phyloP scores from a whole-genome alignment of 2,113 vertebrate genomes.

The Mugil cephalus region DNA sequence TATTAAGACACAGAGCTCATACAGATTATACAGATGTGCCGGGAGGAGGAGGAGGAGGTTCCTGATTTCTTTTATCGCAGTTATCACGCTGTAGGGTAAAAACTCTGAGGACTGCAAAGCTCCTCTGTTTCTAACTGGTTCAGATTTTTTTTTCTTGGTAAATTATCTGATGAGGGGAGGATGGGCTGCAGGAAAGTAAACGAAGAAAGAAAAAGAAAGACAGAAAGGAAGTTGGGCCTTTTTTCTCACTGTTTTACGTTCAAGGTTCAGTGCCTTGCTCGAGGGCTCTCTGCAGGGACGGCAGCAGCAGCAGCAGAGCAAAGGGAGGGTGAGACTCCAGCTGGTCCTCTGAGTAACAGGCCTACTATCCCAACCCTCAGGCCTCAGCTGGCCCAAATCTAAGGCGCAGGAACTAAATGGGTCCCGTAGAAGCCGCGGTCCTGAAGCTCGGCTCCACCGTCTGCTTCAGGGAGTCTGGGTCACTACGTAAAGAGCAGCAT shows the following conservation, averaged over 20 bases:
- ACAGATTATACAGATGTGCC: constrained; percentile 15
- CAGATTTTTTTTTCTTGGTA: background rate
- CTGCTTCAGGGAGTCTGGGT: constrained; percentile 12
- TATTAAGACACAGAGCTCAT: background rate
- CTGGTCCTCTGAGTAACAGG: constrained; percentile 9
- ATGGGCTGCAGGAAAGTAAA: too few relatives aligned
- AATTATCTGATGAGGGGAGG: background rate
- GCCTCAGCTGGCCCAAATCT: constrained; percentile 30
- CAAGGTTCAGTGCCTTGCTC: constrained; percentile 5
- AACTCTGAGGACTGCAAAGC: background rate
- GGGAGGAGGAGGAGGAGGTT: constrained; percentile 11
- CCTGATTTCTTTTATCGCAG: constrained; percentile 10
- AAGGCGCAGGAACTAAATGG: constrained; percentile 19
- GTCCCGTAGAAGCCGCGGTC: background rate
- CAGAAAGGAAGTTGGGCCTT: background rate
- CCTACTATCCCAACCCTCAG: constrained; percentile 7
- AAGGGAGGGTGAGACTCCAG: background rate
- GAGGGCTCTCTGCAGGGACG: background rate
- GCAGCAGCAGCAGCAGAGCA: background rate
- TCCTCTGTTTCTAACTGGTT: background rate
- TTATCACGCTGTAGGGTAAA: constrained; percentile 28
- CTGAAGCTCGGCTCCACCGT: constrained; percentile 5
- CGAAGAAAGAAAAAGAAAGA: too few relatives aligned
- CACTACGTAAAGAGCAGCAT: background rate
- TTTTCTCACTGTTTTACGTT: background rate